Percentiles rank a stretch among this genome's conserved stretches.
These are phyloP conservation scores for Hydriomena furcata DNA, from an alignment of 2,888 invertebrate genomes.

Conservation along the genomic window DNA sequence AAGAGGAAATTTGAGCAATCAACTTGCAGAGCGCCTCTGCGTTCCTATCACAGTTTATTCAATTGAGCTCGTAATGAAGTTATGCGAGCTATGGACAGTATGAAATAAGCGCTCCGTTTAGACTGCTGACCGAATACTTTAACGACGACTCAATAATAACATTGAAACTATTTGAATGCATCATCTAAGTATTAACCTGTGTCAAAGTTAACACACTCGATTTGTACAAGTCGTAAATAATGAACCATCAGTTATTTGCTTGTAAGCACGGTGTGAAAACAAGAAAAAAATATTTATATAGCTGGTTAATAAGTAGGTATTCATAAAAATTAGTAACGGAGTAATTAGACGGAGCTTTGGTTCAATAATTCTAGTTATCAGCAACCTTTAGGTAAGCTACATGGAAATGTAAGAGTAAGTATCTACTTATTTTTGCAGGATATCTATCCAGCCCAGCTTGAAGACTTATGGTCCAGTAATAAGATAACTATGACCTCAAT, in stretches of 20 bases:
- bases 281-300: too few relatives aligned
- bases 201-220: conserved; percentile 7
- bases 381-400: conserved; percentile 32
- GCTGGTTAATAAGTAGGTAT: too few relatives aligned
- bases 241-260: conserved; percentile 6
- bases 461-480: conserved; percentile 54
- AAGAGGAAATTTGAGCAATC: conserved; percentile 84
- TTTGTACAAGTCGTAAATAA: conserved; percentile 1
- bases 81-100: conserved; percentile 73
- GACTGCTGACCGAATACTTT: conserved; percentile 45
- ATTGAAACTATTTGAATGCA: conserved; percentile 18
- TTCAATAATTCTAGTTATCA: conserved; percentile 16
- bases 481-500: conserved; percentile 65
- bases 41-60: conserved; percentile 83
- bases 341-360: conserved; percentile 3
- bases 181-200: conserved; percentile 12
- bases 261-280: too few relatives aligned
- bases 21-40: conserved; percentile 79
- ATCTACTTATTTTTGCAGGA: too few relatives aligned
- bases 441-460: conserved; percentile 41
- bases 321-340: too few relatives aligned
- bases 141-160: conserved; percentile 37
- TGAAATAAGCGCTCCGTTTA: conserved; percentile 59
- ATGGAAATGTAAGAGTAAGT: too few relatives aligned
- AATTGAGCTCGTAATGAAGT: conserved; percentile 82